Evolutionary conservation across 2,888 invertebrate species (phyloP).

Genomic region (Spodoptera picta): DNA sequence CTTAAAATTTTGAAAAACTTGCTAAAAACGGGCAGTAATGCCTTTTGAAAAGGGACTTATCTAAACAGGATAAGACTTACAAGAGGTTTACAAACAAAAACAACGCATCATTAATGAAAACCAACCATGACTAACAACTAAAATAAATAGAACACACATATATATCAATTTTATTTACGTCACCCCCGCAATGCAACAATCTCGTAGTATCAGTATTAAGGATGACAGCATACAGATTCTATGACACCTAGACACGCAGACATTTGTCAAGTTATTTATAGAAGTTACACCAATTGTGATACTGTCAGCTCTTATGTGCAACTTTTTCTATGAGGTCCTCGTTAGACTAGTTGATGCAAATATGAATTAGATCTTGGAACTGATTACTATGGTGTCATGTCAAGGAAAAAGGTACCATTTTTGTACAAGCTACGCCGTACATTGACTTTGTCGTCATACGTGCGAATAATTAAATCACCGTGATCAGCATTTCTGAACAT

Average conservation of each 20-base stretch:
- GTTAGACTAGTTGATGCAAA: background rate
- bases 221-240: constrained; percentile 44
- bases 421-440: too few species aligned
- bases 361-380: background rate
- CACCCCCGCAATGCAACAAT: constrained; percentile 27
- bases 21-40: too few species aligned
- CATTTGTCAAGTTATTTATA: constrained; percentile 51
- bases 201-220: constrained; percentile 31
- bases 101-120: constrained; percentile 1
- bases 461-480: too few species aligned
- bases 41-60: too few species aligned
- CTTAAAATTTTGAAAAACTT: too few species aligned
- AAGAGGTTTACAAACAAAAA: background rate
- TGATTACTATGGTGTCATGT: too few species aligned
- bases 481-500: too few species aligned
- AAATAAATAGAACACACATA: constrained; percentile 10
- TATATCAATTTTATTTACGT: constrained; percentile 12
- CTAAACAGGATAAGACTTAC: too few species aligned
- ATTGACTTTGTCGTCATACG: too few species aligned
- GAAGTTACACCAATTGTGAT: constrained; percentile 37
- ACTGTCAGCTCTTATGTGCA: constrained; percentile 6
- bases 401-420: too few species aligned
- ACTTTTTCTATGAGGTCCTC: background rate
- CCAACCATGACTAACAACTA: constrained; percentile 6
- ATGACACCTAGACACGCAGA: constrained; percentile 39